A percentile compares a stretch with the other conserved stretches of the same genome.
Evolutionary conservation across 2,888 invertebrate genomes (phyloP).

Genomic region (Dasypogon diadema): DNA sequence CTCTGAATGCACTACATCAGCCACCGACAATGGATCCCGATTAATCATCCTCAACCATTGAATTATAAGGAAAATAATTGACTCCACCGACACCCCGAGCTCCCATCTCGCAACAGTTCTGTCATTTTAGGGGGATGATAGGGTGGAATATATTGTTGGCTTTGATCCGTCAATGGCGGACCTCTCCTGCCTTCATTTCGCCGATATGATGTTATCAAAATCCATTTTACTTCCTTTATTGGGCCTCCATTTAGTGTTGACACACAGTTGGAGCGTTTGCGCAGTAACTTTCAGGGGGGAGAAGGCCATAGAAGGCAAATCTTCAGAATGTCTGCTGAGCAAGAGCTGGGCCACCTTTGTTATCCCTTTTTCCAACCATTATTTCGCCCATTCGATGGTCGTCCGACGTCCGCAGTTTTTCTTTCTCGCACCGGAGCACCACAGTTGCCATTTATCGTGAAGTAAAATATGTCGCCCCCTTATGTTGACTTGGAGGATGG

Average conservation of each 20-base stretch:
- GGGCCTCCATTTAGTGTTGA: conserved; percentile 57
- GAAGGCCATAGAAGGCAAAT: not conserved
- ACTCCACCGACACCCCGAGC: conserved; percentile 44
- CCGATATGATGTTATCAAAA: conserved; percentile 55
- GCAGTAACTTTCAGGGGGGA: conserved; percentile 5
- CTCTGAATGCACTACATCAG: not conserved
- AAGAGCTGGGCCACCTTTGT: conserved; percentile 10
- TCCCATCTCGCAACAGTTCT: not conserved
- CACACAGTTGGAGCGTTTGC: conserved; percentile 55
- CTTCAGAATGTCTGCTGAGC: conserved; percentile 54
- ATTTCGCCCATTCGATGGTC: conserved; percentile 36
- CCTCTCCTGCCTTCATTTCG: conserved; percentile 46
- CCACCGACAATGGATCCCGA: conserved; percentile 55
- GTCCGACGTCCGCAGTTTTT: conserved; percentile 40
- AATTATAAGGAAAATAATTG: conserved; percentile 61
- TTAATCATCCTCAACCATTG: conserved; percentile 61
- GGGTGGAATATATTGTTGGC: conserved; percentile 6
- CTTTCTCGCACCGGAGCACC: conserved; percentile 8
- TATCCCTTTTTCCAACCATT: conserved; percentile 15
- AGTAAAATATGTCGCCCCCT: conserved; percentile 52
- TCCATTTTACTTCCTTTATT: conserved; percentile 59
- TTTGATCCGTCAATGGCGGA: conserved; percentile 53
- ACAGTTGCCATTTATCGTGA: conserved; percentile 51
- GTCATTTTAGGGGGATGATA: not conserved
- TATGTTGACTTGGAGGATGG: not conserved